A percentile compares a stretch with the other conserved stretches of the same genome.
Conservation (phyloP, 2,113 vertebrate species). For the Hippoglossus stenolepis region DNA sequence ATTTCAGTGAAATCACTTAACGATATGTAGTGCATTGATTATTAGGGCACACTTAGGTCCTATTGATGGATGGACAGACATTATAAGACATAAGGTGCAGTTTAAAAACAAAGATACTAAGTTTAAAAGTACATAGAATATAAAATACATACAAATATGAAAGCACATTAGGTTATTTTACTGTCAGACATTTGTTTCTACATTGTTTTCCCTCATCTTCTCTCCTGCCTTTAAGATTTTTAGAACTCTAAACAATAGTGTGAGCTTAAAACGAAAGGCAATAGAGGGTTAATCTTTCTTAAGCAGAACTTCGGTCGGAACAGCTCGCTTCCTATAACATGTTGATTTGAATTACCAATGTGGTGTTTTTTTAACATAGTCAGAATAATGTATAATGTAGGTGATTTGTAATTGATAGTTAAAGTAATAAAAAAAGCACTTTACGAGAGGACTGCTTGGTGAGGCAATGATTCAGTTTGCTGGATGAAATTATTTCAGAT, state of each 20-base stretch:
- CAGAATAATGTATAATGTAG: neutral
- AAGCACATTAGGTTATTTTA: neutral
- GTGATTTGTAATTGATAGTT: neutral
- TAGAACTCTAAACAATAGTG: too few species aligned
- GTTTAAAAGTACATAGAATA: too few species aligned
- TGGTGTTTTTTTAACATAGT: conserved; percentile 1
- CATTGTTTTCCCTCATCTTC: neutral
- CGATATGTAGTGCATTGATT: too few species aligned
- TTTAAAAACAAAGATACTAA: too few species aligned
- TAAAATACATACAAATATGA: too few species aligned
- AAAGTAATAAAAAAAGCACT: neutral
- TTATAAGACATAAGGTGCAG: too few species aligned
- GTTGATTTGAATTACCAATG: neutral
- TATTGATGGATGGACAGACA: too few species aligned
- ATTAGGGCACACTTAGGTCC: too few species aligned
- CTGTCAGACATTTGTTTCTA: neutral
- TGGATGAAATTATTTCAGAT: conserved; percentile 19
- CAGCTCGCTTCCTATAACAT: neutral
- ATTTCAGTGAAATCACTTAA: too few species aligned
- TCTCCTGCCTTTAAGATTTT: neutral
- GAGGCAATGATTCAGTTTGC: neutral
- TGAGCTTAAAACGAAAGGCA: neutral
- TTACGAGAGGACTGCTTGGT: neutral
- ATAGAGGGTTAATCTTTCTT: neutral
- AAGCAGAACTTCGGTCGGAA: neutral